Conservation (phyloP, 1,140 invertebrate species). For the Arctopsyche grandis region DNA sequence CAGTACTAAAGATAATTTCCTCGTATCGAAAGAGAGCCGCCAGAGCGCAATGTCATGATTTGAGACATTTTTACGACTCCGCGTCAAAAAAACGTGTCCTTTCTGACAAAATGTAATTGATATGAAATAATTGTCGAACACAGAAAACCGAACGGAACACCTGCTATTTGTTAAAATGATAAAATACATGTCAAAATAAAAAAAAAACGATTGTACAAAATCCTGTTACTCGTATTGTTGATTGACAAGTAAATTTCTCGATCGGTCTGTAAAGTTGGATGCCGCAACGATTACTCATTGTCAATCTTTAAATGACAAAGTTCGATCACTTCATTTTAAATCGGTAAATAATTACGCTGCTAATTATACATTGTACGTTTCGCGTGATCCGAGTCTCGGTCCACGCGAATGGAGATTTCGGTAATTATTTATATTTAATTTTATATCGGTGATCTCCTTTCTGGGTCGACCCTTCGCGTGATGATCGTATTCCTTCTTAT, state of each 20-base stretch:
- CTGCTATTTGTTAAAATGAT: constrained; percentile 18
- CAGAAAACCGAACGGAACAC: constrained; percentile 22
- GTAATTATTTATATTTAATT: not conserved
- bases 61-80: constrained; percentile 35
- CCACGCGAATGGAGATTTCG: no score
- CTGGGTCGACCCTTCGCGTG: constrained; percentile 20
- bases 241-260: constrained; percentile 12
- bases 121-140: constrained; percentile 30
- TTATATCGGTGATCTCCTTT: not conserved
- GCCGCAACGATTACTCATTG: no score
- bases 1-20: constrained; percentile 26
- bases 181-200: not conserved
- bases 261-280: not conserved
- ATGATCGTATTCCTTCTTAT: constrained; percentile 36
- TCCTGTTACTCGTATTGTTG: not conserved
- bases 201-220: constrained; percentile 17
- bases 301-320: no score
- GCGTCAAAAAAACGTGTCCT: constrained; percentile 30
- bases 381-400: no score
- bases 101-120: constrained; percentile 31
- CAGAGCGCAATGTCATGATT: constrained; percentile 12
- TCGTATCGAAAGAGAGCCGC: not conserved
- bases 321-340: no score
- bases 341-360: no score
- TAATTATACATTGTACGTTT: no score